Percentiles rank a stretch among this genome's conserved stretches.
phyloP scores from a whole-genome alignment of 2,113 vertebrate genomes.

The Prinia subflava region DNA sequence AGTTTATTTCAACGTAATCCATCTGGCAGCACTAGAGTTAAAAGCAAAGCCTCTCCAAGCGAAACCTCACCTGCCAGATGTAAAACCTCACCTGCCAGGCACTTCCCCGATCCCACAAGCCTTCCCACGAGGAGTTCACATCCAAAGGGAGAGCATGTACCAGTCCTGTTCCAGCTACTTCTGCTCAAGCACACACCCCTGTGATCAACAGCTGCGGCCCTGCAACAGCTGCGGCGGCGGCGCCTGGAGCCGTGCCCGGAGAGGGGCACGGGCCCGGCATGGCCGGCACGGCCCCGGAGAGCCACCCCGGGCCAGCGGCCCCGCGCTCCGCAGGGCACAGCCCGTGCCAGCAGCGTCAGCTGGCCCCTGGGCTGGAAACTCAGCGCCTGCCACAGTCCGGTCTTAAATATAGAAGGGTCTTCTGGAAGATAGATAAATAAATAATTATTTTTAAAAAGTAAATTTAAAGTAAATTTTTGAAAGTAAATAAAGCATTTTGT shows the following conservation, averaged over 20 bases:
- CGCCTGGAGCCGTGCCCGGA: constrained; percentile 7
- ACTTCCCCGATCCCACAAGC: background rate
- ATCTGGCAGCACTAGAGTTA: background rate
- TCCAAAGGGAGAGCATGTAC: background rate
- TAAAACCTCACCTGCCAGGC: background rate
- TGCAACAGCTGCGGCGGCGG: background rate
- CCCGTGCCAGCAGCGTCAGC: background rate
- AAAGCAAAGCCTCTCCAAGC: background rate
- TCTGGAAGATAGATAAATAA: background rate
- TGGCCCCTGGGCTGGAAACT: background rate
- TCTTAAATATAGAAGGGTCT: background rate
- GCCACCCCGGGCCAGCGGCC: background rate
- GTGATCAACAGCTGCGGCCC: background rate
- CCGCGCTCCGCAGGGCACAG: background rate
- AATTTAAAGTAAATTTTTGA: background rate
- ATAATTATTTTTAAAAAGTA: background rate
- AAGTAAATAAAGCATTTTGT: background rate
- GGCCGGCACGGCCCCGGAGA: background rate
- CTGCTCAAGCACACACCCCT: background rate
- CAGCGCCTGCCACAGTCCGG: background rate
- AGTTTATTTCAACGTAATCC: background rate
- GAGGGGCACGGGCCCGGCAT: background rate
- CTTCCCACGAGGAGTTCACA: background rate
- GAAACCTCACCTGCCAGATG: background rate
- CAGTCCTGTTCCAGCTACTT: background rate